Evolutionary conservation across 2,113 vertebrate genomes (phyloP), one percentile per base, ranked within the genome.

Genomic region (Python bivittatus): DNA sequence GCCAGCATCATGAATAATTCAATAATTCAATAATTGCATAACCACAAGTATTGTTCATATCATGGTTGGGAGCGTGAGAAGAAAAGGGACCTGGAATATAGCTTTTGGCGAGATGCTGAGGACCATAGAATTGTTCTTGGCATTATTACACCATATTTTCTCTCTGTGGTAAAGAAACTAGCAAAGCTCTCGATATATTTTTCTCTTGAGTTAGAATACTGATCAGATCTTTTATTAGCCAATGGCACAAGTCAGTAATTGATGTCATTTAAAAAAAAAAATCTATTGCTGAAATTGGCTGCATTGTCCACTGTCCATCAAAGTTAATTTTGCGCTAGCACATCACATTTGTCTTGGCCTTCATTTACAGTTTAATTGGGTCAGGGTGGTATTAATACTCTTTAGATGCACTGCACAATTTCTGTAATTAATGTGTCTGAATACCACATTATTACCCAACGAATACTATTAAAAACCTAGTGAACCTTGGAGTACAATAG

Each of bases 401-500:
- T 33, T 89, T 68, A 53, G 10, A 60, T 58, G 54, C 91, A n/a
- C 44, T 90, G 3, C n/a, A 44, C 17, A 12, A 0, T 22, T 72
- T 54, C 6, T 68, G 15, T 92, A 68, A 89, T 27, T 86, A 33
- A 94, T 42, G 83, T 12, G 91, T 56, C 9, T 91, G 72, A 9
- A 48, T 90, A 54, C 85, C 64, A 91, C 38, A 91, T 90, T 85
- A 10, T 68, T 93, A n/a, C 0, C 64, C 56, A 17, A 58, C 88
- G 87, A 58, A 58, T 58, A 29, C 22, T 92, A 68, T 83, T 58
- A 23, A 9, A 88, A 83, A 60, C 13, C 3, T n/a, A 52, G 29
- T 88, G 68, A 92, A 92, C 42, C 64, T 88, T 84, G 44, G n/a
- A 53, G 6, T 88, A 88, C 72, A 83, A 57, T 90, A 22, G 53